Percentiles rank a stretch among this genome's conserved stretches.
phyloP scores from a whole-genome alignment of 2,888 invertebrate species.

The Eristalis intricaria region DNA sequence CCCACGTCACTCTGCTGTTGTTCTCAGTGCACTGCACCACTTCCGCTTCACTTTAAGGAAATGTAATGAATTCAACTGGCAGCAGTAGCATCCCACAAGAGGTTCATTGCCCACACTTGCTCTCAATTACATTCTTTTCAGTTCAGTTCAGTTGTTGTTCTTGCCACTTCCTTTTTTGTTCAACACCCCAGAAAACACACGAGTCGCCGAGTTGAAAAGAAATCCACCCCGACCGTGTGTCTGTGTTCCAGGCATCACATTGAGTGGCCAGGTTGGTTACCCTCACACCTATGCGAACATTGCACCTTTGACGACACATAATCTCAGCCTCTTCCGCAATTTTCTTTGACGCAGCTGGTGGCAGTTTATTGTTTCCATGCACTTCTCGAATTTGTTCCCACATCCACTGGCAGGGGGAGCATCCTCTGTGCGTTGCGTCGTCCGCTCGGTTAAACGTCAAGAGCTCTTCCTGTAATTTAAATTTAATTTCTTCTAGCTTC shows the following conservation, averaged over 20 bases:
- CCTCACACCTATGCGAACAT: slow-evolving; percentile 24
- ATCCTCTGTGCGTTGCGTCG: not conserved
- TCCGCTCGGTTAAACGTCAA: not conserved
- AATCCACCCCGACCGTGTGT: slow-evolving; percentile 40
- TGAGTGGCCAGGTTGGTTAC: slow-evolving; percentile 11
- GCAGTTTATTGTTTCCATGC: slow-evolving; percentile 47
- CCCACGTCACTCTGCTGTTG: not conserved
- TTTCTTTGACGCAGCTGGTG: slow-evolving; percentile 34
- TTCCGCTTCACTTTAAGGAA: not conserved
- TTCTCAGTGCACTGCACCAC: not conserved
- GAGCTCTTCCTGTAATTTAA: slow-evolving; percentile 47
- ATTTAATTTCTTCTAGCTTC: slow-evolving; percentile 42
- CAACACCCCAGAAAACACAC: slow-evolving; percentile 7
- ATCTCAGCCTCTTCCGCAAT: slow-evolving; percentile 47
- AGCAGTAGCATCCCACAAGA: slow-evolving; percentile 16
- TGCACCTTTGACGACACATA: slow-evolving; percentile 27
- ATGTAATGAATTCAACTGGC: slow-evolving; percentile 15
- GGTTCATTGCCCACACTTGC: slow-evolving; percentile 67
- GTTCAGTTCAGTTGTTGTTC: not conserved
- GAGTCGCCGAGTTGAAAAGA: slow-evolving; percentile 28
- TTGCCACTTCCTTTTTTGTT: not conserved
- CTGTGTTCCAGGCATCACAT: not conserved
- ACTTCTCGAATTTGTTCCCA: slow-evolving; percentile 4
- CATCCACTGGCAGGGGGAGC: slow-evolving; percentile 2
- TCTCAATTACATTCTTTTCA: slow-evolving; percentile 41